Evolutionary conservation across 2,797 vertebrate species (phyloP).

Genomic region (Poeciliopsis paucimaculata): DNA sequence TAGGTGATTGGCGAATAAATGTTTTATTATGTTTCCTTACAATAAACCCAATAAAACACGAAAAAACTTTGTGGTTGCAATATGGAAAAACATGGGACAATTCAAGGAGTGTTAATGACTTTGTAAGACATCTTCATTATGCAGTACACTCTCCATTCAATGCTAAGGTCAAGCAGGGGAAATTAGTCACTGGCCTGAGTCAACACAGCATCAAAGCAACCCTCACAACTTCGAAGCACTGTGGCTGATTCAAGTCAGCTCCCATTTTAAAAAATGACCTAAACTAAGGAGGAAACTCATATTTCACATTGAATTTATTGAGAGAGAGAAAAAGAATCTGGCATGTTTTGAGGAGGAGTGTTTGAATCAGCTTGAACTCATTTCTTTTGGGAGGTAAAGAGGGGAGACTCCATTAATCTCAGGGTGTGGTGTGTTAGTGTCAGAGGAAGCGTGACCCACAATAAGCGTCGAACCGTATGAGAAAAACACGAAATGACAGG

Average conservation of each 20-base stretch:
- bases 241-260: constrained; percentile 26
- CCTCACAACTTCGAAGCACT: constrained; percentile 46
- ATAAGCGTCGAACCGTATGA: constrained; percentile 23
- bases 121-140: not conserved
- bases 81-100: not conserved
- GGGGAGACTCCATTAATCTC: constrained; percentile 16
- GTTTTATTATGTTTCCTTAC: not conserved
- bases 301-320: not conserved
- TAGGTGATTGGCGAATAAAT: not conserved
- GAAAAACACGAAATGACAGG: constrained; percentile 57
- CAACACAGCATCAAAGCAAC: constrained; percentile 53
- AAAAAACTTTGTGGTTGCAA: not conserved
- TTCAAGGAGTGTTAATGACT: not conserved
- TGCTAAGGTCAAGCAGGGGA: constrained; percentile 30
- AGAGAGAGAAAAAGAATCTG: not conserved
- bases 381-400: not conserved
- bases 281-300: not conserved
- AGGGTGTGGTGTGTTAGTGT: constrained; percentile 24
- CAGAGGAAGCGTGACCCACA: constrained; percentile 58
- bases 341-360: not conserved
- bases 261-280: not conserved
- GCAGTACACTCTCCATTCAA: not conserved
- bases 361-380: constrained; percentile 16
- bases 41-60: not conserved
- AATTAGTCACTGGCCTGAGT: constrained; percentile 43